Evolutionary conservation across 2,888 invertebrate genomes (phyloP).

Genomic region (Eupithecia subfuscata): DNA sequence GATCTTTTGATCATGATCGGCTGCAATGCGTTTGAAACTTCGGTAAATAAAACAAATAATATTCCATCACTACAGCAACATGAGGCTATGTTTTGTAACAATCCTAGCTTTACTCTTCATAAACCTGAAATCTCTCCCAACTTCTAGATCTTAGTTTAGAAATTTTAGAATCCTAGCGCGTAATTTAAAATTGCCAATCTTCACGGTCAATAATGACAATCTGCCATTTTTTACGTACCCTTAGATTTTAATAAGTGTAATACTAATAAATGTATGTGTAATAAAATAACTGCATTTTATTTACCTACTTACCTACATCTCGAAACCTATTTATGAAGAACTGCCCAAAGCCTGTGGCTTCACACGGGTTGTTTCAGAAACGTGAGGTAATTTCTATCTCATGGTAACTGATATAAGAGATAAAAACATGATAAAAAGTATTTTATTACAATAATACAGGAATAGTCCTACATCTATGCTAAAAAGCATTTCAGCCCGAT

Average conservation of each 20-base stretch:
- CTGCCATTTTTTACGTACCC: slow-evolving; percentile 83
- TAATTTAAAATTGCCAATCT: slow-evolving; percentile 78
- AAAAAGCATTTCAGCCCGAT: too few species aligned
- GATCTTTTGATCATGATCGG: not conserved
- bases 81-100: not conserved
- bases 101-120: not conserved
- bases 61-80: not conserved
- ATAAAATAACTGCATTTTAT: slow-evolving; percentile 14
- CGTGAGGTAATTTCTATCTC: too few species aligned
- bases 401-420: too few species aligned
- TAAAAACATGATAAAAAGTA: too few species aligned
- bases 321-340: not conserved
- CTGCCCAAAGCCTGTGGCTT: too few species aligned
- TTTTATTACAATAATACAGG: too few species aligned
- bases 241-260: slow-evolving; percentile 80
- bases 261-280: slow-evolving; percentile 50
- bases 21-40: not conserved
- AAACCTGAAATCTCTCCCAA: slow-evolving; percentile 41
- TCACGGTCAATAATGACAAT: slow-evolving; percentile 79
- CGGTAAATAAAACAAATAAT: not conserved
- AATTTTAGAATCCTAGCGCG: slow-evolving; percentile 67
- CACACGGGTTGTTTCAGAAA: too few species aligned
- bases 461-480: too few species aligned
- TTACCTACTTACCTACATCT: not conserved
- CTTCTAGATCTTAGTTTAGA: slow-evolving; percentile 66